phyloP scores from a whole-genome alignment of 2,113 vertebrate species.

The Melanotaenia duboulayi region DNA sequence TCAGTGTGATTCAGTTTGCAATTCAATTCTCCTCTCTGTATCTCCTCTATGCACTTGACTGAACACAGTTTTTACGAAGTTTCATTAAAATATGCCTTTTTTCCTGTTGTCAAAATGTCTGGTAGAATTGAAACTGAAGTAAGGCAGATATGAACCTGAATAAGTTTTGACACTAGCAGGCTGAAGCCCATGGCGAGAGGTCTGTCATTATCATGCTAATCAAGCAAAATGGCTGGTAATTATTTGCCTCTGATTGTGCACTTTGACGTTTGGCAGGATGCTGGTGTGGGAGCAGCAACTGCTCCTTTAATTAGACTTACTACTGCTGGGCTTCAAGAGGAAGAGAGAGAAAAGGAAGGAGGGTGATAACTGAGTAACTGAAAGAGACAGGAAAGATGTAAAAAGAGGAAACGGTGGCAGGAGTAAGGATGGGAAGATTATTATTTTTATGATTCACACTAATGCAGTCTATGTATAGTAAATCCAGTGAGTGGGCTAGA shows the following conservation, averaged over 20 bases:
- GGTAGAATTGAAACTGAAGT: slow-evolving; percentile 31
- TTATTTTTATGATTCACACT: slow-evolving; percentile 66
- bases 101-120: slow-evolving; percentile 38
- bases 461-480: slow-evolving; percentile 55
- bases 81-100: slow-evolving; percentile 37
- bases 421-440: background rate
- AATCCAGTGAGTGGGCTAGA: slow-evolving; percentile 50
- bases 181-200: slow-evolving; percentile 17
- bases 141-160: slow-evolving; percentile 4
- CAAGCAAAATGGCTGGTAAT: slow-evolving; percentile 63
- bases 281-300: slow-evolving; percentile 51
- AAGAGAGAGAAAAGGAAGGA: background rate
- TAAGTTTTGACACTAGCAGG: slow-evolving; percentile 27
- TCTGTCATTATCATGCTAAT: slow-evolving; percentile 69
- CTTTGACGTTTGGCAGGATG: slow-evolving; percentile 45
- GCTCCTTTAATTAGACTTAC: slow-evolving; percentile 72
- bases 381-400: slow-evolving; percentile 24
- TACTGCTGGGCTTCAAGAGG: slow-evolving; percentile 30
- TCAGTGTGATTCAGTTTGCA: slow-evolving; percentile 16
- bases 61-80: slow-evolving; percentile 10
- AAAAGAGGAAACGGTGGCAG: background rate
- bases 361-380: background rate
- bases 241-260: slow-evolving; percentile 69
- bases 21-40: slow-evolving; percentile 17
- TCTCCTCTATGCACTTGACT: slow-evolving; percentile 8